These are phyloP conservation scores for Myotis lucifugus DNA, from an alignment of 2,113 vertebrate species.

Conservation along the genomic window DNA sequence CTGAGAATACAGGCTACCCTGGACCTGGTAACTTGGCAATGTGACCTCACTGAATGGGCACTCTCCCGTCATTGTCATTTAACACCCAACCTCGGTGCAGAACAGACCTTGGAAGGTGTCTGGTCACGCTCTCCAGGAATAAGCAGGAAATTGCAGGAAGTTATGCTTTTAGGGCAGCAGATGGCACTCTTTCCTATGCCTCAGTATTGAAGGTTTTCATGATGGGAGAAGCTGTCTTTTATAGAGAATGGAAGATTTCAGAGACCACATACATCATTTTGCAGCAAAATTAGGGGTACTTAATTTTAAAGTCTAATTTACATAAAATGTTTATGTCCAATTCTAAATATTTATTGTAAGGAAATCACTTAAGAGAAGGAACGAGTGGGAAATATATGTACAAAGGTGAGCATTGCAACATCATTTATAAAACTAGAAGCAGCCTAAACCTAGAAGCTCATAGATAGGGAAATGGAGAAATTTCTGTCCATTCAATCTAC, in stretches of 20 bases:
- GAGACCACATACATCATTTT: background rate
- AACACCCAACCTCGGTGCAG: background rate
- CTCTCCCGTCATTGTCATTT: background rate
- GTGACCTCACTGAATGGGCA: background rate
- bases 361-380: background rate
- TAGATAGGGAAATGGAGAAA: background rate
- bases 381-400: background rate
- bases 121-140: background rate
- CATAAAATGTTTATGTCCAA: background rate
- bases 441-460: background rate
- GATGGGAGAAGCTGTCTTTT: background rate
- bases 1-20: background rate
- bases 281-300: background rate
- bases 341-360: background rate
- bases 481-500: background rate
- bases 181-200: background rate
- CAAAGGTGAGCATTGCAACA: background rate
- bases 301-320: background rate
- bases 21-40: background rate
- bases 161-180: constrained; percentile 53
- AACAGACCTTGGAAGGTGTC: background rate
- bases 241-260: background rate
- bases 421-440: constrained; percentile 28
- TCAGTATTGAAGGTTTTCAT: background rate
- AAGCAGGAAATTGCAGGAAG: constrained; percentile 1